Percentiles rank a stretch among this genome's conserved stretches.
Conservation (phyloP, 2,113 vertebrate species). For the Ascaphus truei region DNA sequence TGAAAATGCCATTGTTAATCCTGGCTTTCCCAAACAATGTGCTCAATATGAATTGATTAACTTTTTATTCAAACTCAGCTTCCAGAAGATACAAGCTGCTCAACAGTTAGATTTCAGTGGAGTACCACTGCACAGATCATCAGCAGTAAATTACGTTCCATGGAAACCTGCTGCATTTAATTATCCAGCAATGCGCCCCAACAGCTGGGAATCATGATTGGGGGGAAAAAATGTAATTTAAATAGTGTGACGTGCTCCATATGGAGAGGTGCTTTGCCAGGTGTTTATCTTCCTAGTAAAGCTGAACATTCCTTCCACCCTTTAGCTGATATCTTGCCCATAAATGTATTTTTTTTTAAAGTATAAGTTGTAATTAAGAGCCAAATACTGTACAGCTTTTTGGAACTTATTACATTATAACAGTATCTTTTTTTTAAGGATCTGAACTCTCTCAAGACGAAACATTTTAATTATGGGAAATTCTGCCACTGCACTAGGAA, state of each 20-base stretch:
- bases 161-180: conserved; percentile 66
- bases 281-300: conserved; percentile 58
- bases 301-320: too few relatives aligned
- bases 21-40: too few relatives aligned
- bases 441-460: background rate
- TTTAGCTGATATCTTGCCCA: too few relatives aligned
- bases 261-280: conserved; percentile 51
- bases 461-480: conserved; percentile 41
- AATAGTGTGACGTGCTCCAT: conserved; percentile 56
- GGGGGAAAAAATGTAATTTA: conserved; percentile 60
- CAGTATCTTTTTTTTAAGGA: too few relatives aligned
- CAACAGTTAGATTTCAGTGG: too few relatives aligned
- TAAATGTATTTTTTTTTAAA: too few relatives aligned
- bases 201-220: conserved; percentile 55
- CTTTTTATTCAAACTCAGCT: too few relatives aligned
- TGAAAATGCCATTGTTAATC: too few relatives aligned
- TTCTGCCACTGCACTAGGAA: conserved; percentile 43
- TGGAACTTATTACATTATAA: background rate
- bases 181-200: conserved; percentile 49
- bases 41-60: too few relatives aligned
- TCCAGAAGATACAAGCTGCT: too few relatives aligned
- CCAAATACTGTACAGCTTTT: too few relatives aligned
- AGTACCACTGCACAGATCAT: conserved; percentile 56
- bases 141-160: conserved; percentile 58
- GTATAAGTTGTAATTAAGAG: too few relatives aligned